Conservation (phyloP, 2,113 vertebrate genomes). For the Neolamprologus caudopunctatus region DNA sequence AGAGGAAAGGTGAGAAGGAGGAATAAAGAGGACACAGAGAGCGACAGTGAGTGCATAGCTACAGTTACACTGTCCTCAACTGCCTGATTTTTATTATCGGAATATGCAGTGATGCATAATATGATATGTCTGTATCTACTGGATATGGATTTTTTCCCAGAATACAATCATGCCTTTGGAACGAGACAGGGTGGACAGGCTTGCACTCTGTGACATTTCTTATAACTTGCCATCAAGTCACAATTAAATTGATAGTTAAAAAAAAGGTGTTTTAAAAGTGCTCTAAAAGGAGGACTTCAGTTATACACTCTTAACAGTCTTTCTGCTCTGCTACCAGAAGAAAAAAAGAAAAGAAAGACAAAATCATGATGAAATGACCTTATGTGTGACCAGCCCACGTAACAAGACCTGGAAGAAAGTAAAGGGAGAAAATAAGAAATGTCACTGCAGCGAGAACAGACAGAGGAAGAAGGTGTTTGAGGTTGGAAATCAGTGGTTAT, state of each 20-base stretch:
- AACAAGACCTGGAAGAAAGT: not conserved
- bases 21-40: not conserved
- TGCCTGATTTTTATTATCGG: constrained; percentile 21
- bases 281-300: not conserved
- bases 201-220: not conserved
- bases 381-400: not conserved
- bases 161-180: constrained; percentile 43
- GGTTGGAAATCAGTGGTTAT: not conserved
- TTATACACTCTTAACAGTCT: not conserved
- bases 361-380: not conserved
- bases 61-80: constrained; percentile 3
- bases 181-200: not conserved
- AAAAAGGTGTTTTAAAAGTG: not conserved
- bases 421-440: not conserved
- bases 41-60: not conserved
- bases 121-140: not conserved
- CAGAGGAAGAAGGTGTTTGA: not conserved
- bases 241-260: not conserved
- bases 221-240: not conserved
- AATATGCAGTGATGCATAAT: constrained; percentile 13
- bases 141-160: constrained; percentile 10
- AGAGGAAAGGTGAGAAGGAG: not conserved
- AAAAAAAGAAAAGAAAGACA: not conserved
- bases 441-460: not conserved
- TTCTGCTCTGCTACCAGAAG: not conserved